Base-by-base conservation (phyloP, 2,888 invertebrate species). In the Pomacea canaliculata region DNA sequence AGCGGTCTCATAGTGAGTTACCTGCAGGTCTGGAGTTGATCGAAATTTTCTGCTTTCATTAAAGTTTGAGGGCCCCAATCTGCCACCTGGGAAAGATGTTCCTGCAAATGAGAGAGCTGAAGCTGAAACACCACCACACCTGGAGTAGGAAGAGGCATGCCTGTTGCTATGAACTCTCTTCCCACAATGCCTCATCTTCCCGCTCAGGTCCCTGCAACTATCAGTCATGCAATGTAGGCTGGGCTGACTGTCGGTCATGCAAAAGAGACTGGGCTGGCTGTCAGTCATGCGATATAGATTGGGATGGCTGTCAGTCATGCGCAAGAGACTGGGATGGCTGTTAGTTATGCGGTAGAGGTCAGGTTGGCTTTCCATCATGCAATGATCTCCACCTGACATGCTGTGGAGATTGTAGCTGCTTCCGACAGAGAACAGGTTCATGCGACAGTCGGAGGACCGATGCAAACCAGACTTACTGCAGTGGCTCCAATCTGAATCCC, bases 1-100 rank as follows among this genome's bases (percentile, higher is more conserved):
- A 16, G 85, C 87, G 13, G 87, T 87, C 76, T 88, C 88, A 77
- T 85, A 88, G 70, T 82, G 81, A 4, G 85, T 83, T 49, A 86
- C 82, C 65, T 84, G 85, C 63, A 83, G 74, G 60, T 78, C 82
- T 19, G 82, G 78, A 16, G 79, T 78, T 3, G 83, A 83, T 5
- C 76, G 78, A 72, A 77, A 83, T 69, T 73, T 82, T 16, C 76
- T 77, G 19, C 75, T 72, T n/a, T 77, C 71, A 51, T 76, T 78
- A 23, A 70, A 51, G 56, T 70, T 56, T 27, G 79, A 73, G 13
- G 69, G 59, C 19, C 83, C 84, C n/a, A 82, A 81, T 70, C 84
- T 83, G 9, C 82, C 83, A 46, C 85, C 84, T 65, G 76, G 73
- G 16, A 68, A 73, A 62, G 72, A 76, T 86, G 86, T 81, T 12